Evolutionary conservation across 2,888 invertebrate species (phyloP).

Genomic region (Pedicia rivosa): DNA sequence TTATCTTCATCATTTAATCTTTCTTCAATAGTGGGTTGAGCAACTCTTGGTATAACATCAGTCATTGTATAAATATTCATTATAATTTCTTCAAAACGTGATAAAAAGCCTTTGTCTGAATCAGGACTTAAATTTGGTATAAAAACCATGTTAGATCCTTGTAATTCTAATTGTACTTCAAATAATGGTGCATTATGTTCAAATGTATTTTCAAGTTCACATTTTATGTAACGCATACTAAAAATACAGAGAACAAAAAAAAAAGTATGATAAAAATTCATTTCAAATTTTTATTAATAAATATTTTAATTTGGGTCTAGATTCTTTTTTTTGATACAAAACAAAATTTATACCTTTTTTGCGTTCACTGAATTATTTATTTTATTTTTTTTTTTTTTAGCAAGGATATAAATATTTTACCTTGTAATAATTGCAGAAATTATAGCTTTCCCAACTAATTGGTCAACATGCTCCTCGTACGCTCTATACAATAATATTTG

Average conservation of each 20-base stretch:
- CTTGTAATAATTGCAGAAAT: conserved; percentile 33
- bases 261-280: too few relatives aligned
- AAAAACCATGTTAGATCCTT: conserved; percentile 55
- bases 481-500: conserved; percentile 19
- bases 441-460: conserved; percentile 39
- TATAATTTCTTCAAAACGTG: conserved; percentile 1
- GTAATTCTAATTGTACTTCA: conserved; percentile 57
- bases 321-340: background rate
- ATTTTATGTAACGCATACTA: conserved; percentile 21
- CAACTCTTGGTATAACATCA: conserved; percentile 1
- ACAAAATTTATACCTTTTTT: too few relatives aligned
- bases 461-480: conserved; percentile 49
- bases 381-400: too few relatives aligned
- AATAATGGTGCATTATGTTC: conserved; percentile 43
- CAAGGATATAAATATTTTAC: too few relatives aligned
- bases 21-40: background rate
- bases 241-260: background rate
- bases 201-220: conserved; percentile 24
- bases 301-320: conserved; percentile 14
- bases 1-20: background rate
- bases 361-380: too few relatives aligned
- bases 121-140: conserved; percentile 41
- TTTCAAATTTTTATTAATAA: background rate
- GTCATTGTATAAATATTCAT: background rate
- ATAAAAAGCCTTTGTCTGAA: conserved; percentile 14